Evolutionary conservation across 2,888 invertebrate genomes (phyloP), one percentile per base, ranked within the genome.

Genomic region (Altica lythri): DNA sequence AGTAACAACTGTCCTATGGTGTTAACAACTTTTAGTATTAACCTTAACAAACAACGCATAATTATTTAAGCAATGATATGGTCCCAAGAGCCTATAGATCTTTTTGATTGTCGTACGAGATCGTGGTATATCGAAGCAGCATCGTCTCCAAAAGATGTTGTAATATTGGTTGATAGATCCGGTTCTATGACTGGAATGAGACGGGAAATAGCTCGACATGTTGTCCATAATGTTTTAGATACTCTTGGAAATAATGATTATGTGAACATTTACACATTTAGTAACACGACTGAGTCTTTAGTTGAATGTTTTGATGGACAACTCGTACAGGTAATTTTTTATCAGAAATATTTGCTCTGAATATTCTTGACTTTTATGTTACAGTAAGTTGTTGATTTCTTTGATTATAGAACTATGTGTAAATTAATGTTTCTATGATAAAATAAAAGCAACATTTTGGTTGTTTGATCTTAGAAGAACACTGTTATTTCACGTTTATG

Each of bases 41-140:
- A 19, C 22, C 6, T 19, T 19, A 5, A n/a, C n/a, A n/a, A n/a
- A n/a, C n/a, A n/a, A n/a, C n/a, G 6, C 22, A 19, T 19, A 2
- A 27, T n/a, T n/a, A 27, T 35, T 49, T 38, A 9, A 80, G 91
- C 91, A 37, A 86, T 89, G 78, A 86, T 86, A 69, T 92, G 91
- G 92, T 81, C 81, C 62, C 85, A 86, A 64, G 86, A 88, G 68
- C 87, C 88, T 42, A 89, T 91, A 29, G 98, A 99, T 77, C 84
- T 97, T 58, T 98, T 92, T 76, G 98, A 99, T 77, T 96, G 95
- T 73, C 86, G 97, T 27, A 89, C 94, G 34, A 84, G 95, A 66
- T 90, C 90, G 46, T 97, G 97, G 97, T 99, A 93, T 76, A 95
- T 98, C 75, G 93, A 96, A 78, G 97, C 97, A 1, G 97, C 98